phyloP scores from a whole-genome alignment of 2,113 vertebrate species.

The Campylomormyrus numenius region DNA sequence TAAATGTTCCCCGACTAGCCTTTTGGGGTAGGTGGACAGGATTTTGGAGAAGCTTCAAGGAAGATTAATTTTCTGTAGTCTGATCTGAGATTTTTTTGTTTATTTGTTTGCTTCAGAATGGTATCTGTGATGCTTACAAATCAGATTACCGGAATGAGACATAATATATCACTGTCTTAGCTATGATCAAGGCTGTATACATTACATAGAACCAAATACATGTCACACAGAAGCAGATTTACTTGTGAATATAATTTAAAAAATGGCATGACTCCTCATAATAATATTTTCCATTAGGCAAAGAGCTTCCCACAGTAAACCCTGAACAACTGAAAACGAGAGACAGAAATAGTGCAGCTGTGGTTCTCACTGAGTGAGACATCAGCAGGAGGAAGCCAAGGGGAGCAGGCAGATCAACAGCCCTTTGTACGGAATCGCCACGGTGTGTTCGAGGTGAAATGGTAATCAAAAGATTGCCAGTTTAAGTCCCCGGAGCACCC shows the following conservation, averaged over 20 bases:
- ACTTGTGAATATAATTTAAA: background rate
- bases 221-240: background rate
- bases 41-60: background rate
- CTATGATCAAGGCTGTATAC: background rate
- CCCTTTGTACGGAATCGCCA: background rate
- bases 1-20: background rate
- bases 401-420: background rate
- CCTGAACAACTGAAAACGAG: background rate
- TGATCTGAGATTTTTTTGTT: background rate
- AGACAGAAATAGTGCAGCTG: background rate
- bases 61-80: background rate
- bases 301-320: background rate
- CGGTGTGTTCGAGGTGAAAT: background rate
- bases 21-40: background rate
- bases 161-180: background rate
- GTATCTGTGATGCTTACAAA: background rate
- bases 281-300: background rate
- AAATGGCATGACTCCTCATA: background rate
- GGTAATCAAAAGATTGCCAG: background rate
- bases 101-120: background rate
- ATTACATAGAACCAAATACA: background rate
- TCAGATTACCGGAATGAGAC: background rate
- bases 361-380: background rate
- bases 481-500: background rate
- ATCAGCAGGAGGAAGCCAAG: background rate